These are phyloP conservation scores for Thripadectes ignobilis DNA, from an alignment of 2,797 vertebrate species.

Conservation along the genomic window DNA sequence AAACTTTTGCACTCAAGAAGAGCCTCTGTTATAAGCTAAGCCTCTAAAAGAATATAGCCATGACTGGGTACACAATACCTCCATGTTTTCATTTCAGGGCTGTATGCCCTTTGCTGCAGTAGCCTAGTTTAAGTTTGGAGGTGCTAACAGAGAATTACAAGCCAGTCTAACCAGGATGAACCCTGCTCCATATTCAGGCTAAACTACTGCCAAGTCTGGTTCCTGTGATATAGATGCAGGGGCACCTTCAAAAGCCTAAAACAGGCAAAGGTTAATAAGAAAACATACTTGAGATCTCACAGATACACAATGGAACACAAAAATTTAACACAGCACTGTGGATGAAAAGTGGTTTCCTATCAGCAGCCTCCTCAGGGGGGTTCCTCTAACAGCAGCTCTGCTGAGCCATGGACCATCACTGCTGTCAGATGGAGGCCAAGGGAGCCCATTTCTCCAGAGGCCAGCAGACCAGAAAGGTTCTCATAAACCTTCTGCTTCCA, in stretches of 20 bases:
- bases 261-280: not conserved
- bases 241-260: not conserved
- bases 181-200: not conserved
- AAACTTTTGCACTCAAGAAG: not conserved
- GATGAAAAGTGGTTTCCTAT: not conserved
- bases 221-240: not conserved
- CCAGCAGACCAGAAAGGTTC: not conserved
- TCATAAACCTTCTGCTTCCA: not conserved
- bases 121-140: not conserved
- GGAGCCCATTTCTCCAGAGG: not conserved
- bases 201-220: not conserved
- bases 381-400: not conserved
- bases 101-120: not conserved
- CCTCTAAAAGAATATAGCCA: accelerated
- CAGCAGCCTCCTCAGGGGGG: not conserved
- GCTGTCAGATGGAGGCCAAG: not conserved
- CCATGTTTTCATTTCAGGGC: not conserved
- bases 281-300: not conserved
- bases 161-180: not conserved
- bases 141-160: not conserved
- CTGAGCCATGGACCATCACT: not conserved
- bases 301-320: not conserved
- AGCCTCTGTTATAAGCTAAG: not conserved
- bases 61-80: accelerated
- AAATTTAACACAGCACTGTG: not conserved